Evolutionary conservation across 30 jellyfish, hydroid and myxozoan species (phyloP).

Genomic region (Turritopsis rubra): DNA sequence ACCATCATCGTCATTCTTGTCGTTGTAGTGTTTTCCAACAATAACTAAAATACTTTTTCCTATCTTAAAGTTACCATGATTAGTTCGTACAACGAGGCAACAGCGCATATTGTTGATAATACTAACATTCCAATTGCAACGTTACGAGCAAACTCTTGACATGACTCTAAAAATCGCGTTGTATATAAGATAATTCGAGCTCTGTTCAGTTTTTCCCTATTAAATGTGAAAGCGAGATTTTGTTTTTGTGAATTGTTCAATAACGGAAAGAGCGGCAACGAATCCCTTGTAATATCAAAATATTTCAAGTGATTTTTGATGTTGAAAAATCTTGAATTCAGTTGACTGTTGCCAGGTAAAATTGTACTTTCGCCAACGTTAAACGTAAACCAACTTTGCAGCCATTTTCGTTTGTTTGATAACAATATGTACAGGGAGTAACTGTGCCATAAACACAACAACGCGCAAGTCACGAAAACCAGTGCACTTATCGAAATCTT

Average conservation of each 20-base stretch:
- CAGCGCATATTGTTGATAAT: background rate
- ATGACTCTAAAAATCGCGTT: background rate
- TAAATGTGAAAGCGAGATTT: slow-evolving; percentile 26
- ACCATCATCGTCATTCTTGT: background rate
- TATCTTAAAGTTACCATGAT: background rate
- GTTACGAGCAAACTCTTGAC: background rate
- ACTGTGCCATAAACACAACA: slow-evolving; percentile 44
- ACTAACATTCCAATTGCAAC: background rate
- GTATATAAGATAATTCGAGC: slow-evolving; percentile 75
- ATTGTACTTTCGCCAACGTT: slow-evolving; percentile 37
- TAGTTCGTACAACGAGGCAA: background rate
- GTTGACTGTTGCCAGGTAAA: slow-evolving; percentile 28
- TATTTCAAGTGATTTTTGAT: slow-evolving; percentile 54
- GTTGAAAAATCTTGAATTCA: slow-evolving; percentile 62
- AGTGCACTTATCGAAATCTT: background rate
- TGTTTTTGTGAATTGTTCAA: slow-evolving; percentile 32
- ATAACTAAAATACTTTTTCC: background rate
- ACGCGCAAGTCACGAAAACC: background rate
- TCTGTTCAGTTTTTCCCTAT: slow-evolving; percentile 34
- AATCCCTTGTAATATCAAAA: slow-evolving; percentile 65
- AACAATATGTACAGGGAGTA: slow-evolving; percentile 37
- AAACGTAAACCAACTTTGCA: slow-evolving; percentile 56
- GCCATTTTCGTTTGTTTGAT: slow-evolving; percentile 48
- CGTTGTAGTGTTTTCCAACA: background rate
- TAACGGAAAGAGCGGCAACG: slow-evolving; percentile 51